phyloP scores from a whole-genome alignment of 2,797 vertebrate species.

The Rhodeus uyekii region DNA sequence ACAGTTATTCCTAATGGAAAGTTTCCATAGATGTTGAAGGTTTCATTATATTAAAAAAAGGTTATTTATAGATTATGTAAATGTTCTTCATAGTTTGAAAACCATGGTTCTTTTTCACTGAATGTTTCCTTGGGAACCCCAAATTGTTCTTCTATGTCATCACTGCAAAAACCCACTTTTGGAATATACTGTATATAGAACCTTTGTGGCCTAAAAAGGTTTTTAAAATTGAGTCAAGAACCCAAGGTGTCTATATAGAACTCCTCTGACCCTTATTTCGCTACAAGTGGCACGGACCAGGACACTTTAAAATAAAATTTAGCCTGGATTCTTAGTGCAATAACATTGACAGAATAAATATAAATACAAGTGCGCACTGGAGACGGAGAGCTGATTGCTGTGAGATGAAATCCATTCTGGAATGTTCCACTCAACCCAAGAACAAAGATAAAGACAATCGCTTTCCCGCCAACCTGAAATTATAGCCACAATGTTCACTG shows the following conservation, averaged over 20 bases:
- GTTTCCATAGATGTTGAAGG: too few relatives aligned
- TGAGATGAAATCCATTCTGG: constrained; percentile 79
- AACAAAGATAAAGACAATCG: constrained; percentile 72
- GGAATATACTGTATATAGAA: too few relatives aligned
- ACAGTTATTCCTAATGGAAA: too few relatives aligned
- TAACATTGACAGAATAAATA: not conserved
- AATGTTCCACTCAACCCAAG: constrained; percentile 82
- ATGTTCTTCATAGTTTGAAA: not conserved
- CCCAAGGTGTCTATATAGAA: not conserved
- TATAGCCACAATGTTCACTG: constrained; percentile 1
- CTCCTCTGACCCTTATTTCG: not conserved
- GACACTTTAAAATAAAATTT: not conserved
- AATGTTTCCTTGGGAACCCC: not conserved
- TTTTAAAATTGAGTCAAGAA: not conserved
- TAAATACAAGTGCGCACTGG: constrained; percentile 69
- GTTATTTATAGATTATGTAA: not conserved
- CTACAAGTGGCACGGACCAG: not conserved
- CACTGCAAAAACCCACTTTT: too few relatives aligned
- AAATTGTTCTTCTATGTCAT: not conserved
- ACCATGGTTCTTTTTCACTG: not conserved
- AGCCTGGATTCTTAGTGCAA: not conserved
- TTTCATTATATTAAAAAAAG: too few relatives aligned
- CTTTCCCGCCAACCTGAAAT: constrained; percentile 70
- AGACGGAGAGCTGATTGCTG: constrained; percentile 82
- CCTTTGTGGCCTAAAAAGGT: too few relatives aligned